Evolutionary conservation across 1,140 invertebrate species (phyloP), one percentile per base, ranked within the genome.

Genomic region (Nasonia giraulti): DNA sequence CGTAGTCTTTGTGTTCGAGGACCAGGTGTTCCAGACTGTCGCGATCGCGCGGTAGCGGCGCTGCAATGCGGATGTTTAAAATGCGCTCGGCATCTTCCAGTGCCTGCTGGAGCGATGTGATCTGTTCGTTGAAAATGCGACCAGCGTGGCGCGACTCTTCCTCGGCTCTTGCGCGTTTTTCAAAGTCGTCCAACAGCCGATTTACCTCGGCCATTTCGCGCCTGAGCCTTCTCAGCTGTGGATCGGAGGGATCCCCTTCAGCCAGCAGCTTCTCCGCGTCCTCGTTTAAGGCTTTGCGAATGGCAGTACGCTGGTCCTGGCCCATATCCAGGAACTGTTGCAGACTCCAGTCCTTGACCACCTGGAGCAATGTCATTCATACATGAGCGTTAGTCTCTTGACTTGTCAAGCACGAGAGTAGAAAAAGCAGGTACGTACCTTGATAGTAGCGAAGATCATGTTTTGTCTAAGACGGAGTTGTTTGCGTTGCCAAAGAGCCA

Each of bases 401-500:
- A 17, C 37, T 33, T 33, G 14, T 76, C 7, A 23, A 3, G 17
- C 27, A 10, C 33, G 6, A 62, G 55, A 79, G 14, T 69, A 33
- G 10, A 11, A 12, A 71, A 71, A 37, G 33, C 33, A 37, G 33
- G 11, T 71, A 17, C 37, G 8, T n/a, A 90, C 97, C 90, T 98
- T 98, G 89, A 99, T 99, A 33, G 99, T 99, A 27, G 98, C 98
- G 90, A 99, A 98, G 86, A 99, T 99, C 98, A 99, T 99, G 90
- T 99, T 99, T 91, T 98, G 98, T 33, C 98, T 93, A 93, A 99
- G 95, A 84, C 98, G 94, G 68, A 98, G 94, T 90, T 99, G 98
- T 91, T 99, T 99, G 90, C 98, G 96, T 90, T 99, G 98, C 98
- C 98, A 99, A 40, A 99, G 92, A 71, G 97, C 96, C 17, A 98